Evolutionary conservation across 2,797 vertebrate genomes (phyloP).

Genomic region (Oreochromis mossambicus): DNA sequence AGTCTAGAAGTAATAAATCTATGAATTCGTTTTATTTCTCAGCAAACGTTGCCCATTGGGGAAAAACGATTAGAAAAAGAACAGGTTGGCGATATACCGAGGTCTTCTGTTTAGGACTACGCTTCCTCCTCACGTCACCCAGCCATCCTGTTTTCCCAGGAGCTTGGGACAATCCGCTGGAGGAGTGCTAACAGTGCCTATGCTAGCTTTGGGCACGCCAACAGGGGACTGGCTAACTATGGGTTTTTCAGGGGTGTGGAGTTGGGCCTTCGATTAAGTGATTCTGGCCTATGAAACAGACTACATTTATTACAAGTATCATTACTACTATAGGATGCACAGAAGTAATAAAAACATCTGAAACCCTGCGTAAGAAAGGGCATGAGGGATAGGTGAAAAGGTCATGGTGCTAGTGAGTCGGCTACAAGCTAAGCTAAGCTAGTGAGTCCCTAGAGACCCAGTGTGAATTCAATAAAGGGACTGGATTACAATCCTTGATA

Average conservation of each 20-base stretch:
- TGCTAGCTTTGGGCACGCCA: background rate
- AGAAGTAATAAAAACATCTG: background rate
- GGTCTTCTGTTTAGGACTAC: background rate
- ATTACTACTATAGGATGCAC: background rate
- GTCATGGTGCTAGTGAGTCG: background rate
- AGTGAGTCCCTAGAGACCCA: background rate
- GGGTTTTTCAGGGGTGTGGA: background rate
- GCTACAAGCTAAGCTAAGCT: background rate
- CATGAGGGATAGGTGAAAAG: background rate
- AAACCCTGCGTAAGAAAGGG: background rate
- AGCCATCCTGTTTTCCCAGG: background rate
- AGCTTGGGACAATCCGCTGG: background rate
- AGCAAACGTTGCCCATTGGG: background rate
- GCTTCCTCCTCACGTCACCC: background rate
- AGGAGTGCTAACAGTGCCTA: background rate
- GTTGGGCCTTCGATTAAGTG: background rate
- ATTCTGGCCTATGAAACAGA: background rate
- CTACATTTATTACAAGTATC: background rate
- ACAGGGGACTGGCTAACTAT: background rate
- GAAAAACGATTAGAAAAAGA: background rate
- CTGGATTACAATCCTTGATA: background rate
- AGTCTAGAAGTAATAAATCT: background rate
- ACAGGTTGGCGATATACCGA: background rate
- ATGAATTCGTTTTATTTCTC: background rate
- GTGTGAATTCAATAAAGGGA: background rate